Evolutionary conservation across 2,797 vertebrate species (phyloP).

Genomic region (Thunnus albacares): DNA sequence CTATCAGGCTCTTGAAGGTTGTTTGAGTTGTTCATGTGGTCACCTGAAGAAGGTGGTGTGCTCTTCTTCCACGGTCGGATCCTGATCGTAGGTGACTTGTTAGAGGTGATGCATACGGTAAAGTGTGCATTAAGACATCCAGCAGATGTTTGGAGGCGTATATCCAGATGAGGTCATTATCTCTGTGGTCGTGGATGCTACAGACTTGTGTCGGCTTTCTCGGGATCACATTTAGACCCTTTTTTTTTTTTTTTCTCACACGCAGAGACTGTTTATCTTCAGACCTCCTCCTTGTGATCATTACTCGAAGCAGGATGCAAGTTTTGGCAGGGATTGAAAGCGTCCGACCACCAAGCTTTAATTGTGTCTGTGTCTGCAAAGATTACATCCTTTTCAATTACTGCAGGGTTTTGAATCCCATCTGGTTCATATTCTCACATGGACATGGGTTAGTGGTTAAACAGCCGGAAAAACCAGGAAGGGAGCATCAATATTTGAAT

Average conservation of each 20-base stretch:
- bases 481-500: conserved; percentile 48
- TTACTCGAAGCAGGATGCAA: conserved; percentile 47
- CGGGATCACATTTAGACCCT: conserved; percentile 37
- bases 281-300: conserved; percentile 32
- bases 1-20: no score
- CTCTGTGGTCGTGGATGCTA: conserved; percentile 6
- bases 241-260: neutral
- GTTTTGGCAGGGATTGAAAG: conserved; percentile 52
- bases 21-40: neutral
- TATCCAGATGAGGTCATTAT: conserved; percentile 41
- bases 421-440: conserved; percentile 70
- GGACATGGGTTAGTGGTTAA: conserved; percentile 49
- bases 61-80: neutral
- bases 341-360: conserved; percentile 55
- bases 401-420: conserved; percentile 53
- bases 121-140: conserved; percentile 11
- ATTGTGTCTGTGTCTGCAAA: conserved; percentile 50
- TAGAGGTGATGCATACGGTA: neutral
- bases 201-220: conserved; percentile 14
- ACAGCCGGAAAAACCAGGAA: conserved; percentile 44
- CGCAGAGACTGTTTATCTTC: conserved; percentile 57
- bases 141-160: conserved; percentile 51
- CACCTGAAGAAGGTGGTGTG: neutral
- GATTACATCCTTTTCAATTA: conserved; percentile 55
- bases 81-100: conserved; percentile 20